Evolutionary conservation across 2,888 invertebrate species (phyloP), one percentile per base, ranked within the genome.

Genomic region (Julus scanicus): DNA sequence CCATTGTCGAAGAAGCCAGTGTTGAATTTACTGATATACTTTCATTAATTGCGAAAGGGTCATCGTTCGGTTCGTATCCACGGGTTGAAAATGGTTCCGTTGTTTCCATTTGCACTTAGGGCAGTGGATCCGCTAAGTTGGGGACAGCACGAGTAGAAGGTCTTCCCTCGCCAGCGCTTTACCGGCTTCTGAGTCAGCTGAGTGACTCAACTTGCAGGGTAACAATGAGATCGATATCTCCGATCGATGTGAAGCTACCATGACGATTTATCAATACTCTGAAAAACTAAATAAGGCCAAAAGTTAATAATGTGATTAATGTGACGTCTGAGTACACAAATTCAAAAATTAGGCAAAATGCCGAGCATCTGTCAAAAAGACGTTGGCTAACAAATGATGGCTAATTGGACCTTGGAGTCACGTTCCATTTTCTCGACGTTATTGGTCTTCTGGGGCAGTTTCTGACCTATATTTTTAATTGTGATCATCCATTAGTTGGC

Each of bases 171-270:
- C 80, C 80, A 80, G 80, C 37, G 80, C 80, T 80, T 37, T 29
- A 37, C 80, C 80, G 80, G 80, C 80, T 80, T 80, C 80, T 80
- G 80, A 80, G 80, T 80, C 80, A 80, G 80, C 13, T 15, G 80
- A 37, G 80, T 80, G 80, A 80, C 80, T 80, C 80, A 80, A 80
- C 80, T 80, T 8, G 80, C 0, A 37, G 80, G 29, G 37, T 37
- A 80, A 80, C 80, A 80, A 80, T 80, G 80, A 80, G 80, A 80
- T 80, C 80, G 80, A 80, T 29, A 80, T 37, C 80, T 29, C 11
- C 80, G 80, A 80, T 80, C 80, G 80, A 80, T 80, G 80, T 80
- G 1, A 80, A 13, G 80, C 80, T 37, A 9, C 80, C 80, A 80
- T 80, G 80, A 37, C 80, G 80, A 80, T 80, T 80, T 80, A 80